Base-by-base conservation (phyloP, 2,797 vertebrate genomes). In the Synanceia verrucosa region DNA sequence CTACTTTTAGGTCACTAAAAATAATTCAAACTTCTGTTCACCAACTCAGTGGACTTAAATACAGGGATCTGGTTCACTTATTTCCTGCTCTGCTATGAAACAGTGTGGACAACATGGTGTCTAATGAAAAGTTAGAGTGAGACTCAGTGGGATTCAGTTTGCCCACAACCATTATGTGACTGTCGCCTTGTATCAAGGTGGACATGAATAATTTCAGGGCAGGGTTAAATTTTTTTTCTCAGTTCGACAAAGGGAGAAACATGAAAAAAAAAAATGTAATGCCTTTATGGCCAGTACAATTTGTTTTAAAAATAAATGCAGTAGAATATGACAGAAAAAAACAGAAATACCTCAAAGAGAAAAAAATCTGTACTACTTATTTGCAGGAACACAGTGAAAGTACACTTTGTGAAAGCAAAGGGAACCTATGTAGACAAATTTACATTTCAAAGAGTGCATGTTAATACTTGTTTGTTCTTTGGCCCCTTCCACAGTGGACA, bases 171-270 rank as follows among this genome's bases (percentile, higher is more conserved):
- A 76, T 70, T 65, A 60, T 23, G 31, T 31, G 6, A 67, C 72
- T 79, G 87, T 77, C 72, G 0, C 33, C 48, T 77, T 10, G 12
- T 21, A 73, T 85, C 72, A 82, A 46, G 51, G 59, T 2, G 33
- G 6, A 68, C 29, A 78, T 79, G 16, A 70, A 77, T 83, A 48
- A 41, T 76, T 79, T 58, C 4, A 59, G 8, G 52, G 36, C 24
- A 39, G 18, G 7, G 43, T 48, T 47, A 11, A 9, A 26, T 39
- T 70, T 21, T 33, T 63, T 67, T 70, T 53, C 39, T 65, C 29
- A 19, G 29, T 39, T 61, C 19, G 51, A 4, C 14, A 1, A 43
- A 57, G 57, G 44, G 29, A 46, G n/a, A 29, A 48, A 69, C 61
- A 56, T 31, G 11, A 56, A 51, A 67, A n/a, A 46, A 11, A 12